Evolutionary conservation across 2,888 invertebrate species (phyloP).

Genomic region (Orthosia gracilis): DNA sequence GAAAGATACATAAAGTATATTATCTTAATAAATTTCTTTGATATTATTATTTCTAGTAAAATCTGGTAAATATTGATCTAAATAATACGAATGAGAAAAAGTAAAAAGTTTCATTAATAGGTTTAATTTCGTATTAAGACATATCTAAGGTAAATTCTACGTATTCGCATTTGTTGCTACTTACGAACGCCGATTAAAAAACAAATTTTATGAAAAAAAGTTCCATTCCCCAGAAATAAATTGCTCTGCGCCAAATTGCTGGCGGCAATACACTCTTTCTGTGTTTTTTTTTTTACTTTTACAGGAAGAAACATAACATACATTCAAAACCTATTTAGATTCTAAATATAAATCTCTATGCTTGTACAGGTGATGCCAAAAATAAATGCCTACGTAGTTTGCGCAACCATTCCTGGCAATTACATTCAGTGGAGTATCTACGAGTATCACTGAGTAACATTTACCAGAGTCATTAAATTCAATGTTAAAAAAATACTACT

Average conservation of each 20-base stretch:
- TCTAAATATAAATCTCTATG: slow-evolving; percentile 38
- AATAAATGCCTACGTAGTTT: slow-evolving; percentile 50
- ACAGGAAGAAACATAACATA: slow-evolving; percentile 11
- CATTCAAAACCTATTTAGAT: slow-evolving; percentile 14
- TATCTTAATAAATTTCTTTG: too few relatives aligned
- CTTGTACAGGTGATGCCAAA: slow-evolving; percentile 49
- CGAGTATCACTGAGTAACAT: background rate
- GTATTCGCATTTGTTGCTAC: background rate
- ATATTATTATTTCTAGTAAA: too few relatives aligned
- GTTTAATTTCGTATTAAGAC: background rate
- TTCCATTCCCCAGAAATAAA: background rate
- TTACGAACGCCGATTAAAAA: background rate
- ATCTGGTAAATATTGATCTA: too few relatives aligned
- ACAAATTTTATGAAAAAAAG: background rate
- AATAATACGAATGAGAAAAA: too few relatives aligned
- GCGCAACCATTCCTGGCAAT: slow-evolving; percentile 37
- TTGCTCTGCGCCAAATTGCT: background rate
- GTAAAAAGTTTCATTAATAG: background rate
- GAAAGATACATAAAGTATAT: too few relatives aligned
- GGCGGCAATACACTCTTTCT: background rate
- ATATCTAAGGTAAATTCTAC: too few relatives aligned
- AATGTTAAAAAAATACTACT: background rate
- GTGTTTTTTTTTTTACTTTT: background rate
- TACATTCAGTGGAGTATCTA: slow-evolving; percentile 24
- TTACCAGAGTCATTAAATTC: background rate